Evolutionary conservation across 1,140 invertebrate species (phyloP).

Genomic region (Drosophila erecta): DNA sequence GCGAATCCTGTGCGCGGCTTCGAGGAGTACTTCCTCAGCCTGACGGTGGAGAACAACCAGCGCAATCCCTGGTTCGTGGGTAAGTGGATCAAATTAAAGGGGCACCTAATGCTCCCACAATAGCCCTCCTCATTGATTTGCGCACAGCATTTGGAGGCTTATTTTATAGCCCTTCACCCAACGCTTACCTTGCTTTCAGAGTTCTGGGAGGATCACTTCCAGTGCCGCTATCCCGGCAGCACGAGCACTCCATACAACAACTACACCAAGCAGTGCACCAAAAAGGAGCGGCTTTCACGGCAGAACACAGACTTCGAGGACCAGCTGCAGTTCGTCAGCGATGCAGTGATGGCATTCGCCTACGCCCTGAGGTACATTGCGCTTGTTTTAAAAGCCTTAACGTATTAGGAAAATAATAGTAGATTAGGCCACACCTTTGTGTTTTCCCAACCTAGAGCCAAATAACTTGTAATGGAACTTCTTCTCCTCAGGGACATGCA

Average conservation of each 20-base stretch:
- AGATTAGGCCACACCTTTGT: background rate
- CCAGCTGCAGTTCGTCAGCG: constrained; percentile 96
- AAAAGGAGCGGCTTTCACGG: constrained; percentile 89
- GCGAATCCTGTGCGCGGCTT: constrained; percentile 95
- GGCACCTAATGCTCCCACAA: no score
- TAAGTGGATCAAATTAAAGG: constrained; percentile 85
- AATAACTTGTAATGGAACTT: background rate
- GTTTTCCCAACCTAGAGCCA: no score
- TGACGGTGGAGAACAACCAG: constrained; percentile 94
- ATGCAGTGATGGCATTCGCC: constrained; percentile 96
- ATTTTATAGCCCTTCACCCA: no score
- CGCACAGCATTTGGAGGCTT: no score
- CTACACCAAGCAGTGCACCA: constrained; percentile 89
- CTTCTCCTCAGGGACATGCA: constrained; percentile 91
- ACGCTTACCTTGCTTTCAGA: constrained; percentile 86
- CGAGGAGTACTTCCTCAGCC: constrained; percentile 93
- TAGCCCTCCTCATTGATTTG: no score
- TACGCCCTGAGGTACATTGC: constrained; percentile 91
- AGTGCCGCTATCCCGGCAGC: constrained; percentile 92
- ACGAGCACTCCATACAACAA: constrained; percentile 93
- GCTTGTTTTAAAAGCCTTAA: background rate
- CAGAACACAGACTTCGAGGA: constrained; percentile 94
- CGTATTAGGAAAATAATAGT: background rate
- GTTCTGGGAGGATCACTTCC: constrained; percentile 97
- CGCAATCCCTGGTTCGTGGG: constrained; percentile 97